phyloP scores from a whole-genome alignment of 2,888 invertebrate genomes.

The Netelia virgata region DNA sequence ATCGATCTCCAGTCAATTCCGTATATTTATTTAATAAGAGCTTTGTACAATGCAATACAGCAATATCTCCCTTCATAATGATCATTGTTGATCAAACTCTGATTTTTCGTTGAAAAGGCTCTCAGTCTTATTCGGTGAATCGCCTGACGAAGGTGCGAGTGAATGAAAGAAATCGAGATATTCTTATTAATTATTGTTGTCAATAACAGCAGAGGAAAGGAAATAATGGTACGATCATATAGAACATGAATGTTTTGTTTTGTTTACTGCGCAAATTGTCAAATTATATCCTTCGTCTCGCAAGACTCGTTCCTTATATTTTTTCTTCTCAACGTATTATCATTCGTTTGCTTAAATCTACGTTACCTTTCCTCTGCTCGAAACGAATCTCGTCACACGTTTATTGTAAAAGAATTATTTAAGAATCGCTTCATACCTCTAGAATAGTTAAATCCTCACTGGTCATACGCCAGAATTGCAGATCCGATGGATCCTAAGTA shows the following conservation, averaged over 20 bases:
- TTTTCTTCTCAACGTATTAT: not conserved
- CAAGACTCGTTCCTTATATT: not conserved
- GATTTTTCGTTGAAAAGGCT: not conserved
- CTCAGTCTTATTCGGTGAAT: not conserved
- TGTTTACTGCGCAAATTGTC: not conserved
- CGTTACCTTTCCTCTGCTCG: slow-evolving; percentile 60
- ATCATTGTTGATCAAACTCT: not conserved
- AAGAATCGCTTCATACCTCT: slow-evolving; percentile 39
- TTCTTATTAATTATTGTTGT: slow-evolving; percentile 22
- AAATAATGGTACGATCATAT: slow-evolving; percentile 42
- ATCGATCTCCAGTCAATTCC: slow-evolving; percentile 8
- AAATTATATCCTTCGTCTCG: not conserved
- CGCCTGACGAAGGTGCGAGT: not conserved
- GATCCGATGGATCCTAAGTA: slow-evolving; percentile 20
- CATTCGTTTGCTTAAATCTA: not conserved
- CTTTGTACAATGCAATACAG: slow-evolving; percentile 55
- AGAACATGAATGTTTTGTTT: not conserved
- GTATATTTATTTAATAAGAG: slow-evolving; percentile 42
- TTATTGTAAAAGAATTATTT: slow-evolving; percentile 46
- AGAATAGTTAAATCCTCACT: slow-evolving; percentile 3
- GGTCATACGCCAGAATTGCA: not conserved
- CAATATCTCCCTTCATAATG: slow-evolving; percentile 27
- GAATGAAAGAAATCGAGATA: slow-evolving; percentile 1
- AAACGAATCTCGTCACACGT: slow-evolving; percentile 33
- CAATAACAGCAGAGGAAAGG: slow-evolving; percentile 57